Conservation (phyloP, 30 jellyfish, hydroid and myxozoan genomes). For the Aurelia sp. region DNA sequence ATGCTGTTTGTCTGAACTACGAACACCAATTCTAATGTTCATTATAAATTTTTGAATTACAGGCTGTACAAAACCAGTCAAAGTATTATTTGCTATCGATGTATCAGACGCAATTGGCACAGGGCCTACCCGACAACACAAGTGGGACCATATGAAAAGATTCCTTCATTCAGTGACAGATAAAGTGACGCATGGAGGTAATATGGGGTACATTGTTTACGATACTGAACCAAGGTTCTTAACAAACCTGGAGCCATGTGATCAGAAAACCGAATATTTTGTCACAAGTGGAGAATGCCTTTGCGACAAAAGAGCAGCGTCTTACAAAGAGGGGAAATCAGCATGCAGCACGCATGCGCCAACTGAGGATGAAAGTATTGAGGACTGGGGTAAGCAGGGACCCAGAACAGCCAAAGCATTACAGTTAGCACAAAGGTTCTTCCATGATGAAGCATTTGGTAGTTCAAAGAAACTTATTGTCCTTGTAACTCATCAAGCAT, state of each 20-base stretch:
- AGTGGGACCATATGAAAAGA: constrained; percentile 89
- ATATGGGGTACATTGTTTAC: constrained; percentile 84
- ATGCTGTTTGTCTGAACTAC: too few relatives aligned
- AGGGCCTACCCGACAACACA: constrained; percentile 82
- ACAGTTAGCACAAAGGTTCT: constrained; percentile 68
- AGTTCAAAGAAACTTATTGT: constrained; percentile 79
- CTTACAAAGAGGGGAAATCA: constrained; percentile 28
- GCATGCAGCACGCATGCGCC: constrained; percentile 95
- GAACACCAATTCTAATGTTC: too few relatives aligned
- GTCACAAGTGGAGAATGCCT: constrained; percentile 89
- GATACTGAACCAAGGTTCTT: constrained; percentile 94
- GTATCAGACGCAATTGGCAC: constrained; percentile 98
- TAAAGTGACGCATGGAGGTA: constrained; percentile 75
- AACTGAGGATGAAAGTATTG: constrained; percentile 81
- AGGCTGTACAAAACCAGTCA: constrained; percentile 94
- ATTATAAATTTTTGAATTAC: neutral
- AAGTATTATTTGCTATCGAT: constrained; percentile 84
- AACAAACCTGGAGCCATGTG: constrained; percentile 82
- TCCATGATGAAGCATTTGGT: constrained; percentile 48
- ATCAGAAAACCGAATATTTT: constrained; percentile 87
- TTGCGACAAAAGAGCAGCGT: constrained; percentile 63
- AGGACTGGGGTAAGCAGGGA: constrained; percentile 97
- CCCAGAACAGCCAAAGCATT: constrained; percentile 98
- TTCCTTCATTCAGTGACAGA: constrained; percentile 78
- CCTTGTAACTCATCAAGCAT: constrained; percentile 84